These are phyloP conservation scores for Drosophila dunni DNA, from an alignment of 1,140 invertebrate genomes.

Conservation along the genomic window DNA sequence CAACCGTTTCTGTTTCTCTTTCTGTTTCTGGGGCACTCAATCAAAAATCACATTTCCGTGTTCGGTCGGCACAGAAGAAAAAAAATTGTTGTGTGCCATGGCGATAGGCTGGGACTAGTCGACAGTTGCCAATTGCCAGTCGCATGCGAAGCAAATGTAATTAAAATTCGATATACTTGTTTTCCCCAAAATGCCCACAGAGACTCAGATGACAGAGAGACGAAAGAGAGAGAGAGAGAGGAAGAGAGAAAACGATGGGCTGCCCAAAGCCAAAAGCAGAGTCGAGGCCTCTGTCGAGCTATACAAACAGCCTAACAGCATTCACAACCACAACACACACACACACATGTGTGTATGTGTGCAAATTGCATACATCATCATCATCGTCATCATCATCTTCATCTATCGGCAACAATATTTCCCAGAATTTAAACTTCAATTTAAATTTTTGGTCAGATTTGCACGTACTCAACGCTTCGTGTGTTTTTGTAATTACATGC, in stretches of 20 bases:
- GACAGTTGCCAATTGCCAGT: slow-evolving; percentile 32
- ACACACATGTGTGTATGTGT: slow-evolving; percentile 13
- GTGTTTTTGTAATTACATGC: slow-evolving; percentile 79
- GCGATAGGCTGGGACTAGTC: neutral
- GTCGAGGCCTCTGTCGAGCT: slow-evolving; percentile 36
- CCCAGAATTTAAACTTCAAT: slow-evolving; percentile 81
- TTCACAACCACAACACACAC: slow-evolving; percentile 30
- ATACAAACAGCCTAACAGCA: slow-evolving; percentile 47
- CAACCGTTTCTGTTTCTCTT: slow-evolving; percentile 3
- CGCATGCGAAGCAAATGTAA: slow-evolving; percentile 77
- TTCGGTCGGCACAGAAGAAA: slow-evolving; percentile 56
- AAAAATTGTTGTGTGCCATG: slow-evolving; percentile 6
- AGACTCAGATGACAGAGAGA: slow-evolving; percentile 28
- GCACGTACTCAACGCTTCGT: slow-evolving; percentile 76
- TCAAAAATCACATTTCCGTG: slow-evolving; percentile 79
- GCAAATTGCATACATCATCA: slow-evolving; percentile 66
- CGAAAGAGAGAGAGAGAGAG: neutral
- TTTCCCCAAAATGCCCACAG: slow-evolving; percentile 71
- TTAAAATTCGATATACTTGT: slow-evolving; percentile 84
- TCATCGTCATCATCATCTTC: slow-evolving; percentile 53
- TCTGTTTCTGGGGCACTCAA: slow-evolving; percentile 63
- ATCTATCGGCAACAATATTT: slow-evolving; percentile 66
- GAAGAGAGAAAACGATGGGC: slow-evolving; percentile 13
- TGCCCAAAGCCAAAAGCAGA: slow-evolving; percentile 25
- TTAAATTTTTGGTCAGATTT: slow-evolving; percentile 84